Conservation (phyloP, 2,113 vertebrate species). For the Vidua chalybeata region DNA sequence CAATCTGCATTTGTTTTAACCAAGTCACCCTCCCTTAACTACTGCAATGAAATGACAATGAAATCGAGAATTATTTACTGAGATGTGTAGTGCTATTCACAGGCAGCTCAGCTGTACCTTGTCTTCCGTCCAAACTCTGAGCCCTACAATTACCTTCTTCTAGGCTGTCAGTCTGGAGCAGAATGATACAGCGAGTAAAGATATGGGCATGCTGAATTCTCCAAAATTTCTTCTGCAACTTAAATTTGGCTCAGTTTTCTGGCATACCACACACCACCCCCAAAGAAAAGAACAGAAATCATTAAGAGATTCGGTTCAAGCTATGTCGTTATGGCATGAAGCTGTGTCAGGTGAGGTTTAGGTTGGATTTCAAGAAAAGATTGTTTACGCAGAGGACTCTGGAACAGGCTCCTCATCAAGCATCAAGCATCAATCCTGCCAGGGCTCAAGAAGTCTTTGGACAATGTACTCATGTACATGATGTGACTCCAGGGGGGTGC, state of each 20-base stretch:
- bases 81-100: slow-evolving; percentile 38
- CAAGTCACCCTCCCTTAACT: slow-evolving; percentile 58
- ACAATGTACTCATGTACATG: not conserved
- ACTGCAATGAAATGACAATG: slow-evolving; percentile 51
- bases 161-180: not conserved
- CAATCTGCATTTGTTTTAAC: slow-evolving; percentile 65
- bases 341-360: not conserved
- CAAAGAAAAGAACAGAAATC: not conserved
- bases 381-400: not conserved
- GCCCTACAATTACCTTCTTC: not conserved
- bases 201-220: not conserved
- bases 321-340: not conserved
- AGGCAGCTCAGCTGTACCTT: not conserved
- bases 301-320: not conserved
- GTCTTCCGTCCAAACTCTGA: not conserved
- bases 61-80: slow-evolving; percentile 67
- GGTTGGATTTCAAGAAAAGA: not conserved
- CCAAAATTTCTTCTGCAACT: not conserved
- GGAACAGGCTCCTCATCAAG: not conserved
- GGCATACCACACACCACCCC: accelerated
- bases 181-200: not conserved
- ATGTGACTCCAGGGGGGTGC: not conserved
- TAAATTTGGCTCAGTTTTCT: not conserved
- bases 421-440: not conserved
- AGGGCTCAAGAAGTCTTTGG: not conserved